phyloP scores from a whole-genome alignment of 2,113 vertebrate species.

The Anhinga rufa region DNA sequence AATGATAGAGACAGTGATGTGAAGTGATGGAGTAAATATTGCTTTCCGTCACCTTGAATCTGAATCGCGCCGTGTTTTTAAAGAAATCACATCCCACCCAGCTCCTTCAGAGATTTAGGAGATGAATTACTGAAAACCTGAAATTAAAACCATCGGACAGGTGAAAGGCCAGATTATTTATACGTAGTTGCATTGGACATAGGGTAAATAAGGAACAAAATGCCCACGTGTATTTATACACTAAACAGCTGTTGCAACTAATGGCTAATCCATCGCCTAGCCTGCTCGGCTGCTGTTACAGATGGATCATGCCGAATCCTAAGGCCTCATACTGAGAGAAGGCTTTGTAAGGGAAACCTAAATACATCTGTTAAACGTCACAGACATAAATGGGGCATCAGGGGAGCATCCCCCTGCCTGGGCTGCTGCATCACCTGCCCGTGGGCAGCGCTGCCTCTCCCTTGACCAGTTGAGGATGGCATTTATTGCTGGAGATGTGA shows the following conservation, averaged over 20 bases:
- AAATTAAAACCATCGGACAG: not conserved
- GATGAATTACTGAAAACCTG: not conserved
- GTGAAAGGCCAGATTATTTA: not conserved
- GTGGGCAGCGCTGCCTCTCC: not conserved
- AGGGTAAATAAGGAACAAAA: not conserved
- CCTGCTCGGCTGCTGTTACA: not conserved
- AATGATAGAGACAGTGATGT: too few species aligned
- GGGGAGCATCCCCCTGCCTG: not conserved
- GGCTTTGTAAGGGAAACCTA: not conserved
- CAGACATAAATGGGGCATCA: not conserved
- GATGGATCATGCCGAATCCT: not conserved
- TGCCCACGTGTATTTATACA: not conserved
- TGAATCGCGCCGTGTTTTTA: not conserved
- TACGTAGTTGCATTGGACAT: not conserved
- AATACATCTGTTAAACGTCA: not conserved
- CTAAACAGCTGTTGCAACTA: not conserved
- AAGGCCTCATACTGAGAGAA: not conserved
- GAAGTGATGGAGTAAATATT: not conserved
- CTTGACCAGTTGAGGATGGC: not conserved
- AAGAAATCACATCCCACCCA: not conserved
- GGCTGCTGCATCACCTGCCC: not conserved
- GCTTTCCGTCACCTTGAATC: not conserved
- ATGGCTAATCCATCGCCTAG: not conserved
- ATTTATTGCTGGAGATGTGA: not conserved
- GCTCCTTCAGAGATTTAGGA: not conserved